Percentiles rank a stretch among this genome's conserved stretches.
Evolutionary conservation across 2,888 invertebrate species (phyloP).

Genomic region (Odontomyia ornata): DNA sequence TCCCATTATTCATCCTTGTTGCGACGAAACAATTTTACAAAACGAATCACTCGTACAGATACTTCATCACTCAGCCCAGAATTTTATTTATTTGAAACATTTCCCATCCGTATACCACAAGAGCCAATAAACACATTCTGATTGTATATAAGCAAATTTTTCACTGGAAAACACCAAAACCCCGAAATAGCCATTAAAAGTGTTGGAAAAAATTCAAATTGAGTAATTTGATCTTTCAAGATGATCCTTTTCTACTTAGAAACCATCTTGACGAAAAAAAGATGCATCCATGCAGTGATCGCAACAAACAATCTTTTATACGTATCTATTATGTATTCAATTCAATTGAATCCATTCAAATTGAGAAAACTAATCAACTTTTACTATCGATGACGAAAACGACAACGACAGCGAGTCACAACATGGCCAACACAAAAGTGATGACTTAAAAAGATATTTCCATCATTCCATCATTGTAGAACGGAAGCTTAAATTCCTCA

Average conservation of each 20-base stretch:
- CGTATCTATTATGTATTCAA: neutral
- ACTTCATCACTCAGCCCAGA: neutral
- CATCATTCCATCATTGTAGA: neutral
- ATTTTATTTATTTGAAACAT: neutral
- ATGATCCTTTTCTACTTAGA: too few relatives aligned
- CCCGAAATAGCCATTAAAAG: too few relatives aligned
- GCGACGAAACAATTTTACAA: too few relatives aligned
- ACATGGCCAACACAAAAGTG: neutral
- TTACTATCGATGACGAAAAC: constrained; percentile 1
- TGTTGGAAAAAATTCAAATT: too few relatives aligned
- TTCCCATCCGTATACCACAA: neutral
- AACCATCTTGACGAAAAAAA: too few relatives aligned
- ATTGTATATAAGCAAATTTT: neutral
- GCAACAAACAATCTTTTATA: too few relatives aligned
- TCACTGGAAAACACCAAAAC: neutral
- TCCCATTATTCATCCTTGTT: too few relatives aligned
- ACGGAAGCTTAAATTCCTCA: constrained; percentile 23
- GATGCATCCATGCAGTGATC: too few relatives aligned
- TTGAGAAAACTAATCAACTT: neutral
- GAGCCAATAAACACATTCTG: neutral
- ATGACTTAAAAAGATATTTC: constrained; percentile 2
- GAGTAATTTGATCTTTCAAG: too few relatives aligned
- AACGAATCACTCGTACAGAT: too few relatives aligned
- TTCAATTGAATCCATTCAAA: constrained; percentile 22
- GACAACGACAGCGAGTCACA: neutral